A percentile compares a stretch with the other conserved stretches of the same genome.
Conservation (phyloP, 2,888 invertebrate species). For the Ametastegia equiseti region DNA sequence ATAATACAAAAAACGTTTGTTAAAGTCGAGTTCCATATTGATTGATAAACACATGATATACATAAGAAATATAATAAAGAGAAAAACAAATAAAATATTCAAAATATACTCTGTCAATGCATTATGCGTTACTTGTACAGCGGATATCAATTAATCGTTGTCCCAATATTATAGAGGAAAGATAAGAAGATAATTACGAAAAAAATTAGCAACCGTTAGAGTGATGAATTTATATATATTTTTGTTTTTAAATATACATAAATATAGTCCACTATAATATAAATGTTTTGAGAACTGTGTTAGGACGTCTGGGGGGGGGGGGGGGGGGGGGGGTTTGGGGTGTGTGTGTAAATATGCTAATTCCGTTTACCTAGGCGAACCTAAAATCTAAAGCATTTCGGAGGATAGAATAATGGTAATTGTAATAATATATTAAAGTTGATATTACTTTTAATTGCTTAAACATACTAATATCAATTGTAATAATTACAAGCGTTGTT, state of each 20-base stretch:
- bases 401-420: conserved; percentile 69
- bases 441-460: conserved; percentile 74
- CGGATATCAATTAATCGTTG: conserved; percentile 19
- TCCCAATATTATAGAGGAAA: neutral
- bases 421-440: conserved; percentile 73
- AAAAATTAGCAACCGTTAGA: conserved; percentile 50
- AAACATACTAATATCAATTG: conserved; percentile 75
- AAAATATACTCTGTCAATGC: conserved; percentile 12
- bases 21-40: neutral
- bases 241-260: conserved; percentile 67
- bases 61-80: neutral
- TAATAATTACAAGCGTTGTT: conserved; percentile 75
- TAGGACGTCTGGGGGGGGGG: conserved; percentile 55
- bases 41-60: neutral
- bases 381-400: conserved; percentile 68
- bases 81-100: neutral
- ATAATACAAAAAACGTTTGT: neutral
- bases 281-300: conserved; percentile 59
- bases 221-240: conserved; percentile 66
- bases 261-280: conserved; percentile 69
- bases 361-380: conserved; percentile 64
- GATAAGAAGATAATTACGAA: conserved; percentile 27
- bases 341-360: conserved; percentile 58
- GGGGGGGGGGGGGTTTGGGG: conserved; percentile 50
- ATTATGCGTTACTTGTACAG: conserved; percentile 42